Evolutionary conservation across 2,113 vertebrate species (phyloP), one percentile per base, ranked within the genome.

Genomic region (Neotoma lepida): DNA sequence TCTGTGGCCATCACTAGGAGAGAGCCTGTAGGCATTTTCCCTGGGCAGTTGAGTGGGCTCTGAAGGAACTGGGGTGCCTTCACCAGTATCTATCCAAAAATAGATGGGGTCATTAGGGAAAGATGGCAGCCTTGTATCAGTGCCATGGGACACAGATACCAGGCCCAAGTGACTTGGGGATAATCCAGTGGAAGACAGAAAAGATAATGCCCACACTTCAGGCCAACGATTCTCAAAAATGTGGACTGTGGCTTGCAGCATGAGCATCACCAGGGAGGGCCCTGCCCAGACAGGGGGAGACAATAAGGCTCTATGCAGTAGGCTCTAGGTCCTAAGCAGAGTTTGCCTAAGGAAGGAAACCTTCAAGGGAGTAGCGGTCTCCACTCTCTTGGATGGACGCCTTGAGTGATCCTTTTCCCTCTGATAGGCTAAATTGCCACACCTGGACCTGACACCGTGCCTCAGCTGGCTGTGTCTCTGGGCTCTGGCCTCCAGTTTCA

Each of bases 331-430:
- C 74, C 58, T 76, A 24, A 14, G 85, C 84, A 66, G 76, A 94
- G 73, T 63, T 63, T 91, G 28, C 28, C 73, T 80, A 54, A 56
- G 78, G 89, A 91, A 89, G 95, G 82, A 30, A 86, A 33, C 39
- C 84, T 76, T 61, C 51, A 35, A 54, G 68, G 28, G 71, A 68
- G 26, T 30, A 87, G 35, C 56, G 2, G 28, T 63, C 73, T 92
- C 74, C 41, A 41, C 12, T 44, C 84, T 73, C 89, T 80, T 24
- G 6, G 0, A 9, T 20, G n/a, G 58, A 71, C 35, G 39, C 14
- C 26, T 17, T 33, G 4, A 6, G 58, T 39, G 13, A 5, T 54
- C 56, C 44, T 64, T 78, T 74, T 39, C 44, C 13, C 28, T 3
- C n/a, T 9, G 24, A 44, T 5, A 66, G 90, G 5, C 49, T 80